A percentile compares a stretch with the other conserved stretches of the same genome.
Evolutionary conservation across 2,888 invertebrate species (phyloP).

Genomic region (Temnothorax ravouxi): DNA sequence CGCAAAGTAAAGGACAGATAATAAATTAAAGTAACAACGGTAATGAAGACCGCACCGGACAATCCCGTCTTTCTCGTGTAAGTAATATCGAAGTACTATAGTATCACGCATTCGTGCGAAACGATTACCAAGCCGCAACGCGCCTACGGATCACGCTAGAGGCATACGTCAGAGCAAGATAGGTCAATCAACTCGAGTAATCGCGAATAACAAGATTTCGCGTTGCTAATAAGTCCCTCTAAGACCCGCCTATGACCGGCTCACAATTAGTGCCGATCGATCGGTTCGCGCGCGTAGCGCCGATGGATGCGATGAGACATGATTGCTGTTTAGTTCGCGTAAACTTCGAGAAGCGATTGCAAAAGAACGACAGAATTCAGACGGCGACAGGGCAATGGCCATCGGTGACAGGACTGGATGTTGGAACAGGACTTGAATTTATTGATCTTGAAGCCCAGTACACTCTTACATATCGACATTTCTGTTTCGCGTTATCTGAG

Average conservation of each 20-base stretch:
- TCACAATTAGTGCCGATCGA: conserved; percentile 52
- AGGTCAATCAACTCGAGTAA: conserved; percentile 79
- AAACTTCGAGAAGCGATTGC: conserved; percentile 31
- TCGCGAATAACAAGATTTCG: conserved; percentile 64
- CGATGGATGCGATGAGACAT: conserved; percentile 18
- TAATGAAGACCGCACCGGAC: conserved; percentile 56
- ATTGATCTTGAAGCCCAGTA: not conserved
- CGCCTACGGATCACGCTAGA: conserved; percentile 75
- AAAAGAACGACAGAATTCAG: conserved; percentile 24
- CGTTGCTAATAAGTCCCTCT: conserved; percentile 46
- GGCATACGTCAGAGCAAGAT: conserved; percentile 67
- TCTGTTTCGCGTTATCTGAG: not conserved
- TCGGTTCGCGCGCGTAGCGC: conserved; percentile 1
- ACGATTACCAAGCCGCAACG: conserved; percentile 82
- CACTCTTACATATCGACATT: conserved; percentile 2
- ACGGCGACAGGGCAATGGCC: conserved; percentile 7
- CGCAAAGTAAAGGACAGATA: conserved; percentile 31
- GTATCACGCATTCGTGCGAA: conserved; percentile 79
- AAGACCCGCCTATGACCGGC: conserved; percentile 41
- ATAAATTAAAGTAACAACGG: conserved; percentile 18
- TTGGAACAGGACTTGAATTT: conserved; percentile 18
- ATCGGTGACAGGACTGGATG: not conserved
- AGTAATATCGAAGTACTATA: conserved; percentile 64
- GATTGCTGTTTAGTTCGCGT: conserved; percentile 21
- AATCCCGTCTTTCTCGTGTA: conserved; percentile 54